Base-by-base conservation (phyloP, 2,797 vertebrate genomes). In the Hydrophis major region DNA sequence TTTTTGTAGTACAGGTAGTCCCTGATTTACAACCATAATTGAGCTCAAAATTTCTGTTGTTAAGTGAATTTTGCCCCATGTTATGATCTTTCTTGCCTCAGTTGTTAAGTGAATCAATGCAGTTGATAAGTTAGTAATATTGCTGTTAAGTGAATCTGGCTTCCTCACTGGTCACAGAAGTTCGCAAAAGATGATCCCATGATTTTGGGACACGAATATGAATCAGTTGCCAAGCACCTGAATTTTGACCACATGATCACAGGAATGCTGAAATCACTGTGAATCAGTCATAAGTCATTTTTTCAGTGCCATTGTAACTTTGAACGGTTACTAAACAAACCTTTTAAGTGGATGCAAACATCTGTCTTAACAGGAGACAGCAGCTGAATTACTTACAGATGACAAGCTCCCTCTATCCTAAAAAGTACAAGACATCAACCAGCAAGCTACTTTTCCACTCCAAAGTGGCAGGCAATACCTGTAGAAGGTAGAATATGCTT, bases 341-440 rank as follows among this genome's bases (percentile, higher is more conserved):
- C n/a, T 28, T 66, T 28, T n/a, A 66, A 66, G 1, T 66, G 12
- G 1, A 66, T 88, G 63, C 32, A 89, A 20, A 53, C 8, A 32
- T 18, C 18, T 92, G 11, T 25, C n/a, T 27, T 50, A 89, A 61
- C 47, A 86, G 55, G 47, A n/a, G 50, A 53, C 50, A 20, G 0
- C 55, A 12, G 16, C 90, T 28, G 94, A 93, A 93, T 18, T 53
- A 1, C 3, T 88, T 93, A 94, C 93, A 83, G 18, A 59, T 61
- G 88, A 90, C 86, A 93, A n/a, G 27, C 42, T 47, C 10, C 4
- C 20, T 3, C 14, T 2, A 27, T 6, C 32, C n/a, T 28, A 87
- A 16, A 78, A 93, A n/a, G n/a, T 56, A 74, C 4, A 32, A 28
- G 37, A 3, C 11, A 86, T 56, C 16, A 83, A 88, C 6, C 50